Conservation (phyloP, 2,797 vertebrate genomes). For the Eurystomus glaucurus region DNA sequence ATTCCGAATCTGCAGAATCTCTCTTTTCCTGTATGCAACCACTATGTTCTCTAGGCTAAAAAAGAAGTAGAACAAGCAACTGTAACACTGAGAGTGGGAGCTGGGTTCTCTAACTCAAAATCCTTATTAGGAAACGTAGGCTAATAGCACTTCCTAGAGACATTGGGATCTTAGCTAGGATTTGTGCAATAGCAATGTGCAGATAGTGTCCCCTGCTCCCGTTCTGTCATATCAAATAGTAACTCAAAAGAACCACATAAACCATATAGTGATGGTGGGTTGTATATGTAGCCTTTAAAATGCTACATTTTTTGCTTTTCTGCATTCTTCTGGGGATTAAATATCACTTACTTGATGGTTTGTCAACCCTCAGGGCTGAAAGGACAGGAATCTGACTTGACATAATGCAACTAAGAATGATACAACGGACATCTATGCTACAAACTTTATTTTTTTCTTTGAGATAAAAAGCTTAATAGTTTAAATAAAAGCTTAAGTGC, state of each 20-base stretch:
- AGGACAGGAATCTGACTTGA: not conserved
- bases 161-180: not conserved
- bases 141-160: not conserved
- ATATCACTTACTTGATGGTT: not conserved
- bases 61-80: slow-evolving; percentile 14
- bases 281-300: not conserved
- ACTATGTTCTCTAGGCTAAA: not conserved
- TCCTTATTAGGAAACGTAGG: not conserved
- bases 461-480: not conserved
- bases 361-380: not conserved
- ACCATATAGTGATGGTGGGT: too few relatives aligned
- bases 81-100: not conserved
- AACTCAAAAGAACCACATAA: not conserved
- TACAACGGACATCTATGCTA: not conserved
- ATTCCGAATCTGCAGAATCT: not conserved
- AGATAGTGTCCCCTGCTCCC: not conserved
- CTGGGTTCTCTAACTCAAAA: not conserved
- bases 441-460: not conserved
- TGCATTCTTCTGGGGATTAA: not conserved
- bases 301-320: not conserved
- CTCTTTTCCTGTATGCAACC: not conserved
- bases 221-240: not conserved
- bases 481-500: not conserved
- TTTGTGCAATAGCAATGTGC: not conserved
- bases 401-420: not conserved